Base-by-base conservation (phyloP, 2,113 vertebrate species). In the Tyto alba region DNA sequence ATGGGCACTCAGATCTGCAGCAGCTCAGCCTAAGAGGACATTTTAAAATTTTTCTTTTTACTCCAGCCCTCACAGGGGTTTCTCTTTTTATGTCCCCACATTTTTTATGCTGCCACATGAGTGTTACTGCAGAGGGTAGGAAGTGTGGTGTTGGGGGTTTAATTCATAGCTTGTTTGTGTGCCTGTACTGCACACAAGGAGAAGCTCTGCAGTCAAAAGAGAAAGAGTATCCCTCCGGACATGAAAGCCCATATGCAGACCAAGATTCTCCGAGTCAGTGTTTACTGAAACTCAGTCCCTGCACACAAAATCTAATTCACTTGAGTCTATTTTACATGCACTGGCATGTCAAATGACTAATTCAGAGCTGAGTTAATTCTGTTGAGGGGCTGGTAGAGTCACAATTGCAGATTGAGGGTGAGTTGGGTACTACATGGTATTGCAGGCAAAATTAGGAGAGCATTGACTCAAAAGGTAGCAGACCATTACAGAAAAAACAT, bases 321-420 rank as follows among this genome's bases (percentile, higher is more conserved):
- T 59, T 26, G 48, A 73, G 92, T 27, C 88, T 91, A 34, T 85
- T 95, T 90, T 59, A 76, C 80, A 89, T 80, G 87, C n/a, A 3
- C 72, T 88, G 74, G 81, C 94, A 95, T 1, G 4, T 50, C 5
- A 2, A 69, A 62, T 96, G 95, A 95, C 71, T 89, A 92, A 97
- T 62, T 73, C 71, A 76, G 92, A 94, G 77, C 66, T 20, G 81
- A 92, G 84, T 89, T 95, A 85, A 95, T 88, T 89, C 89, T 88
- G 67, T 55, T 43, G 84, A 82, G 87, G 67, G 67, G n/a, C 34
- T 91, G 86, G 53, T 68, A 67, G 80, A 95, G 91, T 69, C 92
- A 85, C 84, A 89, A 13, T 4, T 66, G 66, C 74, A 95, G 81
- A 91, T 0, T 76, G 62, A 79, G 73, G 21, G 38, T 82, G 50